These are phyloP conservation scores for Pachymerium ferrugineum DNA, from an alignment of 2,888 invertebrate species.

Conservation along the genomic window DNA sequence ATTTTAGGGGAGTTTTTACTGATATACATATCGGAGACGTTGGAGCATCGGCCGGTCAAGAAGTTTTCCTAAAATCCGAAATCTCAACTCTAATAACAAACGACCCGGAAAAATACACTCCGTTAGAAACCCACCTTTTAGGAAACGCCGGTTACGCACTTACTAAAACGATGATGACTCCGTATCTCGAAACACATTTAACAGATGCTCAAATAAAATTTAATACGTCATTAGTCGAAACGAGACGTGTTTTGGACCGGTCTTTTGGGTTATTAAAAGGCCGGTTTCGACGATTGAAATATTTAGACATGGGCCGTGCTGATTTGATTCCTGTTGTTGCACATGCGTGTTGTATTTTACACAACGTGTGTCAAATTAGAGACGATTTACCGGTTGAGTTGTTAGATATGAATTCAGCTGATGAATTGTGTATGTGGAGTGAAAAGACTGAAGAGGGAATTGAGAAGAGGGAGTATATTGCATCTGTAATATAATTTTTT, in stretches of 20 bases:
- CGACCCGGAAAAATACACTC: background rate
- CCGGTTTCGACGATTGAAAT: constrained; percentile 37
- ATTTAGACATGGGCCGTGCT: constrained; percentile 37
- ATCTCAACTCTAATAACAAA: background rate
- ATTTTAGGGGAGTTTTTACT: background rate
- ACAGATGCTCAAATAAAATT: background rate
- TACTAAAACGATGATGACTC: background rate
- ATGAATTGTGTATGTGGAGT: background rate
- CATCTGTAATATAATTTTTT: background rate
- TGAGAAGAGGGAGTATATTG: background rate
- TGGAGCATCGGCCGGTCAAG: background rate
- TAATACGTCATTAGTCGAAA: background rate
- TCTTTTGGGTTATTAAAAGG: constrained; percentile 39
- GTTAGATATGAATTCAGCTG: background rate
- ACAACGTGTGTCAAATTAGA: constrained; percentile 37
- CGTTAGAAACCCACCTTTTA: background rate
- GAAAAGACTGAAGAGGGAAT: background rate
- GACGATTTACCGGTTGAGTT: constrained; percentile 33
- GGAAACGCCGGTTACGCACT: background rate
- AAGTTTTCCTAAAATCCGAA: background rate
- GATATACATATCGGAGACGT: background rate
- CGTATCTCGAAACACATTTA: background rate
- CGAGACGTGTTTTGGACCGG: constrained; percentile 37
- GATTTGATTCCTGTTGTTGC: constrained; percentile 35
- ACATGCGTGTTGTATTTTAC: constrained; percentile 38